Base-by-base conservation (phyloP, 2,888 invertebrate species). In the Pheosia gnoma region DNA sequence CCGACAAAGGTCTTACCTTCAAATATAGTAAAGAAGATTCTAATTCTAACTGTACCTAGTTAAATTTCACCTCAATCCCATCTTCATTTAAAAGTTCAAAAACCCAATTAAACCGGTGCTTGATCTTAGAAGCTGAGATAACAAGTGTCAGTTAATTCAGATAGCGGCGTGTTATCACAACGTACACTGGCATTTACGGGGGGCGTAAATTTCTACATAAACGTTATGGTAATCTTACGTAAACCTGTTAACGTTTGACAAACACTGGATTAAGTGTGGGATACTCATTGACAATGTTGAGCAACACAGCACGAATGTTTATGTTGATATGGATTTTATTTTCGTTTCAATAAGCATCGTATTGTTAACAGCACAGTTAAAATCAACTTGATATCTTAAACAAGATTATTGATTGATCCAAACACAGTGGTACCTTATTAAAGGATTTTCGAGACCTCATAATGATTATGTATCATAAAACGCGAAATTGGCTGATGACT, bases 221-320 rank as follows among this genome's bases (percentile, higher is more conserved):
- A 45, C 53, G 13, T 1, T 54, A 47, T 41, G 52, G 51, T n/a
- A 51, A 51, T 51, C 39, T 71, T 65, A 59, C 67, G 70, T 66
- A 75, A 38, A 75, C 68, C 66, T 62, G 66, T 70, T 75, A 75
- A 75, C 66, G 72, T 77, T 70, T 59, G 56, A 67, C 59, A 58
- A 67, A 56, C 65, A 56, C 45, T 58, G 64, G 59, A 60, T 59
- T 60, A 60, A 39, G 37, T 56, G 13, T 54, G 41, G 25, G 52
- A 43, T 45, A 57, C 25, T 36, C 36, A 45, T 45, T 57, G 56
- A 61, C 52, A 41, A 36, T 7, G 55, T 74, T 69, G 60, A 58
- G 67, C 60, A 71, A 74, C 56, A 45, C 61, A 59, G 13, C 55
- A 61, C 25, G 61, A 58, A 53, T 63, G 59, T 65, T 67, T 61